Evolutionary conservation across 2,113 vertebrate species (phyloP), one percentile per base, ranked within the genome.

Genomic region (Pogona vitticeps): DNA sequence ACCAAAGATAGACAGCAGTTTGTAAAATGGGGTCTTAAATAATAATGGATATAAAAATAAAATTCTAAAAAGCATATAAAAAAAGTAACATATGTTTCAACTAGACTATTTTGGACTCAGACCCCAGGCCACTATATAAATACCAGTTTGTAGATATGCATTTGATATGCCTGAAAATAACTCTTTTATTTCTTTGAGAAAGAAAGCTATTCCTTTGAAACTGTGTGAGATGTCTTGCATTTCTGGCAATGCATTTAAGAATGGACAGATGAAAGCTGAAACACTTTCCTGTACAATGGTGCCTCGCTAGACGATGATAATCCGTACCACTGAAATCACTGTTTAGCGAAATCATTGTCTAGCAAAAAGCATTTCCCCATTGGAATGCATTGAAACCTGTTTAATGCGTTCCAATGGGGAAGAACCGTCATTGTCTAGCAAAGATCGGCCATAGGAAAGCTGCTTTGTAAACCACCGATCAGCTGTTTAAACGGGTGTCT

Each of bases 241-340:
- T 92, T 83, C 93, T 95, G 88, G 91, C 91, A 93, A 88, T 33
- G 86, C 79, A 26, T 92, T 94, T 95, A 87, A 75, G 82, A 89
- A 92, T 92, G 92, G 91, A 94, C 95, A 95, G 93, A 93, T 95
- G 95, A 95, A 92, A 94, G 94, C 70, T 85, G 75, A 92, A 92
- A 87, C 73, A 91, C 91, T 92, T 92, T 94, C 93, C 85, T 28
- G 93, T 93, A 91, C 91, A 84, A n/a, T n/a, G n/a, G n/a, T n/a
- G n/a, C n/a, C n/a, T n/a, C n/a, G n/a, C n/a, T n/a, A n/a, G n/a
- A n/a, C n/a, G n/a, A n/a, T n/a, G n/a, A n/a, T n/a, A n/a, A n/a
- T n/a, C n/a, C n/a, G n/a, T n/a, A n/a, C n/a, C n/a, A n/a, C n/a
- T n/a, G n/a, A n/a, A n/a, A n/a, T n/a, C n/a, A n/a, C n/a, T n/a